A percentile compares a stretch with the other conserved stretches of the same genome.
Conservation (phyloP, 53 echinoderm and acorn worm species). For the Crossaster papposus region DNA sequence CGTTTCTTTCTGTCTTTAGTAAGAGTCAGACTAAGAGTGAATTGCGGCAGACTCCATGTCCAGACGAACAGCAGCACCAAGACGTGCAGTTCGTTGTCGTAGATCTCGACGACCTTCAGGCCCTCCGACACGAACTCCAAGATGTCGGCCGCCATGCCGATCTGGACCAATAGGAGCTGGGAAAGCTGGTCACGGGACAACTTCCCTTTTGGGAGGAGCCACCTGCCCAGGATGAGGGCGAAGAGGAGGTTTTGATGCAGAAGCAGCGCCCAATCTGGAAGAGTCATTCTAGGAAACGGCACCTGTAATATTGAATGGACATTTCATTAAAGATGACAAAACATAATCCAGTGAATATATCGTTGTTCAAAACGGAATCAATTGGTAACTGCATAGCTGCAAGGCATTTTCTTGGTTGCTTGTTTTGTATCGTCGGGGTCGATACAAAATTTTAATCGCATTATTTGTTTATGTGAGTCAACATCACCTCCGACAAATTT, state of each 20-base stretch:
- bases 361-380: no score
- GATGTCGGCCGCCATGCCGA: constrained; percentile 85
- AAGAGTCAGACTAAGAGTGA: constrained; percentile 67
- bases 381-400: no score
- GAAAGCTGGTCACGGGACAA: constrained; percentile 80
- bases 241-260: constrained; percentile 72
- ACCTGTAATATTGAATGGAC: background rate
- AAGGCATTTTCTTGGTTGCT: no score
- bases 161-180: constrained; percentile 69
- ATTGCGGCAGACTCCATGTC: constrained; percentile 76
- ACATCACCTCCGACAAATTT: no score
- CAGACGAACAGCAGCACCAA: constrained; percentile 58
- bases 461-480: no score
- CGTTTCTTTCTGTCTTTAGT: constrained; percentile 51
- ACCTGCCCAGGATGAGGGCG: constrained; percentile 67
- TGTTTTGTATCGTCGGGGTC: no score
- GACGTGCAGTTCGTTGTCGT: constrained; percentile 14
- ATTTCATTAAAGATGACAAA: no score
- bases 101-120: constrained; percentile 53
- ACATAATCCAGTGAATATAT: no score
- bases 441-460: no score
- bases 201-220: constrained; percentile 79
- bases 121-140: constrained; percentile 78
- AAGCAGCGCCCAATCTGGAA: constrained; percentile 57
- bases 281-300: background rate